Conservation (phyloP, 1,140 invertebrate genomes). For the Aphelinus certus region DNA sequence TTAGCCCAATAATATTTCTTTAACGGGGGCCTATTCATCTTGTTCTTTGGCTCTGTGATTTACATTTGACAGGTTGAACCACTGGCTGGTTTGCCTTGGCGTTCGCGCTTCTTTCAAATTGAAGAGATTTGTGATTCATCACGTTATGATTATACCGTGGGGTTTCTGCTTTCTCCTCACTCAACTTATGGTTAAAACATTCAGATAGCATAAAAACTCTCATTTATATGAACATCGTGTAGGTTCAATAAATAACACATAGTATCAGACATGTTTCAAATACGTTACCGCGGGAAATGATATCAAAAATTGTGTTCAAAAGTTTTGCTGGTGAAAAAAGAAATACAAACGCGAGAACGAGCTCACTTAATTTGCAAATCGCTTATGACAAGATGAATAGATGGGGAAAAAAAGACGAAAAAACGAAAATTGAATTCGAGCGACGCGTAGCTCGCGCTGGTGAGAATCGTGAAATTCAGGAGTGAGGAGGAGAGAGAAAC, state of each 20-base stretch:
- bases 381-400: slow-evolving; percentile 20
- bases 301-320: too few species aligned
- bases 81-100: not conserved
- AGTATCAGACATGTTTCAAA: too few species aligned
- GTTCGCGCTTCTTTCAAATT: slow-evolving; percentile 21
- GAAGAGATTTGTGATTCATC: slow-evolving; percentile 36
- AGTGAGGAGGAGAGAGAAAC: not conserved
- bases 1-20: slow-evolving; percentile 41
- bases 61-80: slow-evolving; percentile 26
- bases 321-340: too few species aligned
- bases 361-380: slow-evolving; percentile 27
- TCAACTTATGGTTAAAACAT: too few species aligned
- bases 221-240: too few species aligned
- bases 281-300: too few species aligned
- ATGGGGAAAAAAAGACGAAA: slow-evolving; percentile 32
- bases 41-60: slow-evolving; percentile 5
- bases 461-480: slow-evolving; percentile 14
- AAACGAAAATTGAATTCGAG: slow-evolving; percentile 37
- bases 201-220: too few species aligned
- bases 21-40: slow-evolving; percentile 16
- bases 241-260: too few species aligned
- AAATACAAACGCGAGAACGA: not conserved
- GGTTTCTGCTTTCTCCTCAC: too few species aligned
- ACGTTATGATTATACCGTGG: not conserved
- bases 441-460: too few species aligned